phyloP scores from a whole-genome alignment of 2,888 invertebrate genomes.

The Lamellibrachia columna region DNA sequence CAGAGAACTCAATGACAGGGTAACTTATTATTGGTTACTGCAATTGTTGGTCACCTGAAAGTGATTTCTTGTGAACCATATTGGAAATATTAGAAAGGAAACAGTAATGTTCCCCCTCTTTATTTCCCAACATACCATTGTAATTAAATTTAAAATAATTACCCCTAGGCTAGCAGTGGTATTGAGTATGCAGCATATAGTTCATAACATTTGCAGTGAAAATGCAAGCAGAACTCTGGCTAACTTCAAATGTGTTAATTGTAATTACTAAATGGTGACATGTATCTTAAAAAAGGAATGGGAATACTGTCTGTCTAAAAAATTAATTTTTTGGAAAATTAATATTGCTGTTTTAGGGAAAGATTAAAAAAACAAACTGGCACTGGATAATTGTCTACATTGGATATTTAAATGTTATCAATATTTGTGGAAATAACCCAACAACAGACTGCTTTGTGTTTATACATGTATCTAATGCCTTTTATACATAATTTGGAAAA shows the following conservation, averaged over 20 bases:
- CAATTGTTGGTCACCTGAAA: background rate
- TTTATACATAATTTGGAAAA: too few species aligned
- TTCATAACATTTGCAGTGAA: background rate
- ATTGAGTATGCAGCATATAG: background rate
- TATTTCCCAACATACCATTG: background rate
- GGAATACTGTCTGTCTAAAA: background rate
- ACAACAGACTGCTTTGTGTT: too few species aligned
- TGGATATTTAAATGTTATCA: too few species aligned
- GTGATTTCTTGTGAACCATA: background rate
- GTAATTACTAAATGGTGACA: too few species aligned
- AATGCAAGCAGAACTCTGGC: too few species aligned
- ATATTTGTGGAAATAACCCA: too few species aligned
- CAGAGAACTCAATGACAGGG: conserved; percentile 53
- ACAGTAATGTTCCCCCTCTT: too few species aligned
- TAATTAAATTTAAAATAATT: background rate
- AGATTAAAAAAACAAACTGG: background rate
- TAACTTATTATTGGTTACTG: conserved; percentile 31
- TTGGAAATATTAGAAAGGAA: too few species aligned
- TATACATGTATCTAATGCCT: too few species aligned
- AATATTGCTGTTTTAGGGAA: background rate
- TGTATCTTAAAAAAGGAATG: too few species aligned
- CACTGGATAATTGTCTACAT: too few species aligned
- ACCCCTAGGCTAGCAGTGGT: background rate
- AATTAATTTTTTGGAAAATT: background rate
- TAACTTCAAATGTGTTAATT: too few species aligned